These are phyloP conservation scores for Spialia ferax DNA, from an alignment of 2,888 invertebrate genomes.

Conservation along the genomic window DNA sequence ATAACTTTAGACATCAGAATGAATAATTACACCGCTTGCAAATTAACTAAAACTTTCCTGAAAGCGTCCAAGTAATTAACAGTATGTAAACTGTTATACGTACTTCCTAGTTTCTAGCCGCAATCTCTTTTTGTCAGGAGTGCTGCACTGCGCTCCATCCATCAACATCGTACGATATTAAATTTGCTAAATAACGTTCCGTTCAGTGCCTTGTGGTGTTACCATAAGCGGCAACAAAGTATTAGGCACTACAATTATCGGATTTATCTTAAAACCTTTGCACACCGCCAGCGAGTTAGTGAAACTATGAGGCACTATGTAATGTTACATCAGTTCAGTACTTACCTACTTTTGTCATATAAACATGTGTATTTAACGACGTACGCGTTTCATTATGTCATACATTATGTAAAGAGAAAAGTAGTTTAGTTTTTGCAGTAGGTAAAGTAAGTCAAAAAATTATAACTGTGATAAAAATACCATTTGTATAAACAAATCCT, in stretches of 20 bases:
- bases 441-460: no score
- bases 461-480: no score
- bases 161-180: constrained; percentile 32
- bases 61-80: constrained; percentile 34
- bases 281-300: not conserved
- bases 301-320: no score
- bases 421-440: no score
- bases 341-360: no score
- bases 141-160: constrained; percentile 24
- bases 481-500: no score
- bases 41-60: constrained; percentile 34
- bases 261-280: constrained; percentile 4
- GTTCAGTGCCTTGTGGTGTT: constrained; percentile 30
- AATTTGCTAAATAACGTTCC: constrained; percentile 20
- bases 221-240: constrained; percentile 24
- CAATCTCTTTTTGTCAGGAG: constrained; percentile 32
- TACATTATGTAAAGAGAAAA: no score
- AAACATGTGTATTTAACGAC: no score
- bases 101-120: constrained; percentile 36
- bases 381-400: no score
- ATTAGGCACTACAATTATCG: constrained; percentile 8
- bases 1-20: constrained; percentile 32
- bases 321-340: no score
- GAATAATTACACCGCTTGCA: constrained; percentile 30
- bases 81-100: constrained; percentile 32